Conservation (phyloP, 1,140 invertebrate genomes). For the Bemisia tabaci region DNA sequence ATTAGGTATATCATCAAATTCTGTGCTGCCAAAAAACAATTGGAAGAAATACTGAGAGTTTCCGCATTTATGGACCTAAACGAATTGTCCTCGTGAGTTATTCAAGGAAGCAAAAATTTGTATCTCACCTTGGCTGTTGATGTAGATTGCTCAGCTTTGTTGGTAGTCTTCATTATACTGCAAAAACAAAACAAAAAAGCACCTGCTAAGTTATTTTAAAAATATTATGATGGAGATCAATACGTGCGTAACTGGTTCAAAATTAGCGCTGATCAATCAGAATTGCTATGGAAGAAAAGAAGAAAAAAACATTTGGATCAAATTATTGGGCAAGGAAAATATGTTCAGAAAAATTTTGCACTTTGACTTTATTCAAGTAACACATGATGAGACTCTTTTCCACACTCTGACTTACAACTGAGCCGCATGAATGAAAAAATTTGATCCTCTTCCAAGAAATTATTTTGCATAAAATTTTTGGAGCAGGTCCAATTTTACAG, state of each 20-base stretch:
- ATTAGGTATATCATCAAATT: background rate
- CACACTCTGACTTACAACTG: too few species aligned
- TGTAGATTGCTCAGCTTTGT: background rate
- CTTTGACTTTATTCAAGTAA: background rate
- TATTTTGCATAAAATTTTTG: background rate
- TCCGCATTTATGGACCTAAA: too few species aligned
- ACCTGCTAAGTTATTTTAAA: background rate
- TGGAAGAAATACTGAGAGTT: background rate
- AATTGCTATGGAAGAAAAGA: background rate
- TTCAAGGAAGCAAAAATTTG: background rate
- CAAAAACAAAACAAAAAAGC: background rate
- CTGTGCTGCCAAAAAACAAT: background rate
- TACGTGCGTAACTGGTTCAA: too few species aligned
- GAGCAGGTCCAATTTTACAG: background rate
- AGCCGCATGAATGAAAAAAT: too few species aligned
- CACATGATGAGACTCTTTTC: too few species aligned
- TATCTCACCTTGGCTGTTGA: background rate
- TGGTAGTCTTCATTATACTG: background rate
- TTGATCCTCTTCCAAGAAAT: background rate
- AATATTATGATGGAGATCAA: background rate
- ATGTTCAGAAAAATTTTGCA: background rate
- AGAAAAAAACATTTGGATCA: background rate
- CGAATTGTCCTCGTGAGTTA: too few species aligned
- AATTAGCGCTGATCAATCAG: too few species aligned
- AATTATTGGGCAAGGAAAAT: background rate